phyloP scores from a whole-genome alignment of 2,113 vertebrate genomes.

The Crotalus viridis region DNA sequence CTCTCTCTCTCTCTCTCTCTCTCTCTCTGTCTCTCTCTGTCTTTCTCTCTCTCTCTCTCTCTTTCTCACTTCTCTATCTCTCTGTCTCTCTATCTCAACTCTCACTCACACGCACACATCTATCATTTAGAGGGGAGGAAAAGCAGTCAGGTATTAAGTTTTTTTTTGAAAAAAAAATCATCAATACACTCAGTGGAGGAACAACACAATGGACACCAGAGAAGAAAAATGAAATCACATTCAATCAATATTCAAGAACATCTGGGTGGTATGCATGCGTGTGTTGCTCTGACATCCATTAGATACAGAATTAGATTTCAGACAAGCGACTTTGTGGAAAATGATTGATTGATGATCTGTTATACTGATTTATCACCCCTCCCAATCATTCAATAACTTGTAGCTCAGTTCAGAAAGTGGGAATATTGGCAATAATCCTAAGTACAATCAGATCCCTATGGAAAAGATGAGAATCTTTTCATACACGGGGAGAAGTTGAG shows the following conservation, averaged over 20 bases:
- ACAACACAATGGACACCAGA: neutral
- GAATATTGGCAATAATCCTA: neutral
- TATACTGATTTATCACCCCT: neutral
- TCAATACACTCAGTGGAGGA: neutral
- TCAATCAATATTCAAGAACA: neutral
- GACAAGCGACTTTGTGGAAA: neutral
- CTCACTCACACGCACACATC: no score
- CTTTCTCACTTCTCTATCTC: no score
- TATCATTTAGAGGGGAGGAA: neutral
- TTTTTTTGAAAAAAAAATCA: neutral
- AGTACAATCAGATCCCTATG: neutral
- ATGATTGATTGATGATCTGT: neutral
- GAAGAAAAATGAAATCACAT: neutral
- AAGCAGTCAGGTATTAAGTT: neutral
- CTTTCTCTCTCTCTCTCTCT: no score
- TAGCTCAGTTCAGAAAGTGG: neutral
- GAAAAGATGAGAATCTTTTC: neutral
- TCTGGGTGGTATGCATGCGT: neutral
- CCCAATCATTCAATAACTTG: neutral
- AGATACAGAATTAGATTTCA: neutral
- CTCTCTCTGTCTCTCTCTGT: no score
- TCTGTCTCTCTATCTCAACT: no score
- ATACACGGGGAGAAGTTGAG: neutral
- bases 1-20: no score
- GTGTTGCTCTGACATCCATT: neutral